These are phyloP conservation scores for Anabas testudineus DNA, from an alignment of 2,797 vertebrate genomes.

Conservation along the genomic window DNA sequence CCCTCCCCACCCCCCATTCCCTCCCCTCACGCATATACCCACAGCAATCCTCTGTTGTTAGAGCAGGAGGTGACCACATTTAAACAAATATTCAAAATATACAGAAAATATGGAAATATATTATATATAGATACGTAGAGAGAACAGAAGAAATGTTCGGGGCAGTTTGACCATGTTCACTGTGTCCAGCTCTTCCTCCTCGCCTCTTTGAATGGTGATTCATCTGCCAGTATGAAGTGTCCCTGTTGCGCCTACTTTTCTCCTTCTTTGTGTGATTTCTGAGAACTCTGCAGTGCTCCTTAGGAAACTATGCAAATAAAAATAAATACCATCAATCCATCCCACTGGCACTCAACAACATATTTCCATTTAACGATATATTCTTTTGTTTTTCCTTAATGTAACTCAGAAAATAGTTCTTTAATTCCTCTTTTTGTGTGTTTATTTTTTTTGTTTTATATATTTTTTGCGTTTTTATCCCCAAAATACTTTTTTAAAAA, in stretches of 20 bases:
- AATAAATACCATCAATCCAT: conserved; percentile 81
- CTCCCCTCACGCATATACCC: conserved; percentile 40
- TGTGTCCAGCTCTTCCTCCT: conserved; percentile 54
- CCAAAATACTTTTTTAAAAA: conserved; percentile 87
- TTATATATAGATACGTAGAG: conserved; percentile 85
- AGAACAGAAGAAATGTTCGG: conserved; percentile 83
- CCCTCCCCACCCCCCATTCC: conserved; percentile 12
- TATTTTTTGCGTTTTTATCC: conserved; percentile 82
- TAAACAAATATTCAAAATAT: conserved; percentile 91
- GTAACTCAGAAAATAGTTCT: conserved; percentile 85
- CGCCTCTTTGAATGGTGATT: conserved; percentile 64
- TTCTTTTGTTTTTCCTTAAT: conserved; percentile 70
- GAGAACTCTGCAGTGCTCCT: conserved; percentile 69
- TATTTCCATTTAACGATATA: conserved; percentile 68
- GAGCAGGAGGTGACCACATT: conserved; percentile 83
- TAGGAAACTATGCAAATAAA: conserved; percentile 80
- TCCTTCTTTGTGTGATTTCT: conserved; percentile 56
- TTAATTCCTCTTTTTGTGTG: conserved; percentile 68
- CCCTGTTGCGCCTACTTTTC: conserved; percentile 42
- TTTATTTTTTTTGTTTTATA: conserved; percentile 62
- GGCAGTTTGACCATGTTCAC: conserved; percentile 80
- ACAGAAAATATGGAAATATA: conserved; percentile 88
- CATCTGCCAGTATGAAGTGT: conserved; percentile 61
- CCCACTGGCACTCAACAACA: conserved; percentile 72
- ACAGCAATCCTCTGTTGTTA: conserved; percentile 65